Evolutionary conservation across 2,888 invertebrate species (phyloP), one percentile per base, ranked within the genome.

Genomic region (Eilema caniola): DNA sequence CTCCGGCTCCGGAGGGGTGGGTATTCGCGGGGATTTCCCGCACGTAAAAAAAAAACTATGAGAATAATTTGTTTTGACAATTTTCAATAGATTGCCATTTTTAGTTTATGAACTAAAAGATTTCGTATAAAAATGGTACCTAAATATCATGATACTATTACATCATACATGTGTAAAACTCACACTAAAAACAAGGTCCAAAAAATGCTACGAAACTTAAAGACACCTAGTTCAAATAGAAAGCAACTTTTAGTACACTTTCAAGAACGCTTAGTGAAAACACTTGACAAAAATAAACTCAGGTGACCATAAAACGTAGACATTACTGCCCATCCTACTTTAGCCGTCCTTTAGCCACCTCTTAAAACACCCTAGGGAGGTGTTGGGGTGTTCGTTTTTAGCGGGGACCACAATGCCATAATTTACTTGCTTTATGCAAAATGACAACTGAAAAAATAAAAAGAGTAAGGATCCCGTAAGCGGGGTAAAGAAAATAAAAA

Each of bases 251-350:
- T 62, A 24, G 33, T 24, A 20, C 2, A 23, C 14, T 56, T 65
- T 23, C 7, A 33, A 16, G 53, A 57, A 10, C 37, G 16, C 20
- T 57, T 33, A 57, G 33, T 57, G 20, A 3, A 57, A 14, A 4
- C 47, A 53, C 60, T 66, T 66, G 66, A 60, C n/a, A 60, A 60
- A 60, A 66, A 66, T 60, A 66, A 66, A 66, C n/a, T n/a, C n/a
- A 63, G 63, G 37, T 67, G 24, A 60, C 41, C 31, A 64, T 47
- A 64, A 69, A 69, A 31, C 14, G 61, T 24, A 62, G 56, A 62
- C 20, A 33, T 67, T 67, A 62, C 24, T 62, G 56, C 62, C 62
- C 62, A 68, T 25, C 41, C 41, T 37, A 31, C 53, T 33, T 57
- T 23, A 63, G 41, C 20, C 41, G 63, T 59, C 57, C 11, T 59